phyloP scores from a whole-genome alignment of 2,797 vertebrate genomes.

The Halcyon leucocephala region DNA sequence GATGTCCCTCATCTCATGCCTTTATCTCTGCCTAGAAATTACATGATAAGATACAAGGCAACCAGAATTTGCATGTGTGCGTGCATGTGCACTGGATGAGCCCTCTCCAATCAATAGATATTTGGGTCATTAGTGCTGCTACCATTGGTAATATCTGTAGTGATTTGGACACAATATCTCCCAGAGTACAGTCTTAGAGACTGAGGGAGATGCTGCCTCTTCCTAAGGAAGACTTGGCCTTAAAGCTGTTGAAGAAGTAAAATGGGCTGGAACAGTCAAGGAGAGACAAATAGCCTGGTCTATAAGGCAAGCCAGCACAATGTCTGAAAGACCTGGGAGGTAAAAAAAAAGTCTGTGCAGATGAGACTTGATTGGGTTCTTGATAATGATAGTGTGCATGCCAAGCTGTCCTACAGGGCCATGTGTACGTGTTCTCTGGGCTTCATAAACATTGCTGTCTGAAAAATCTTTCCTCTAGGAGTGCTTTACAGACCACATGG shows the following conservation, averaged over 20 bases:
- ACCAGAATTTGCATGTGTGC: not conserved
- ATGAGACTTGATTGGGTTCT: not conserved
- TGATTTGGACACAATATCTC: not conserved
- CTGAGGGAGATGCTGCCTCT: not conserved
- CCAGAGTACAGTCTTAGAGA: not conserved
- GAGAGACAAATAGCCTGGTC: not conserved
- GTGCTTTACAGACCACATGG: not conserved
- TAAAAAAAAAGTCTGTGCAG: not conserved
- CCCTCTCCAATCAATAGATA: not conserved
- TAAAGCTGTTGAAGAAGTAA: not conserved
- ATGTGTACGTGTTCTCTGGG: fast-evolving
- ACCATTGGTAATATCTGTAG: not conserved
- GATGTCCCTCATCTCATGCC: not conserved
- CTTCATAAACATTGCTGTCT: not conserved
- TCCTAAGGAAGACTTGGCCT: not conserved
- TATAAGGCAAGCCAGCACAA: not conserved
- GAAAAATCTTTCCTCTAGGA: not conserved
- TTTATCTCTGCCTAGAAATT: not conserved
- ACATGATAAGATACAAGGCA: not conserved
- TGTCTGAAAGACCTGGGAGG: not conserved
- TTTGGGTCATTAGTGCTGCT: not conserved
- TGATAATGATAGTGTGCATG: not conserved
- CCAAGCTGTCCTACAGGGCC: not conserved
- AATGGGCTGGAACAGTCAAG: not conserved
- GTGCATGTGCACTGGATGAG: not conserved